phyloP scores from a whole-genome alignment of 1,140 invertebrate genomes.

The Aculops lycopersici region DNA sequence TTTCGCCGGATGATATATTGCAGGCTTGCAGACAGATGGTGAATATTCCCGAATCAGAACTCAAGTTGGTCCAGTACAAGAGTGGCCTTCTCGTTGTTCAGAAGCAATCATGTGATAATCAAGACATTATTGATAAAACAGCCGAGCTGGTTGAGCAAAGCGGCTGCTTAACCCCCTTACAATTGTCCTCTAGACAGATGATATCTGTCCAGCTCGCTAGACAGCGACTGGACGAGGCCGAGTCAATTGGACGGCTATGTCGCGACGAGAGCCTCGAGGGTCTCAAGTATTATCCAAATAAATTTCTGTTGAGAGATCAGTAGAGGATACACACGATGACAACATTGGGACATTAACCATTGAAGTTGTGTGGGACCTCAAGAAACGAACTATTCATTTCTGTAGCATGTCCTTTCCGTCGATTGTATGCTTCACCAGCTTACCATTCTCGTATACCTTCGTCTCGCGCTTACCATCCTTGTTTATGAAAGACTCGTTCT shows the following conservation, averaged over 20 bases:
- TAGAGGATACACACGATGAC: too few relatives aligned
- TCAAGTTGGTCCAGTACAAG: conserved; percentile 41
- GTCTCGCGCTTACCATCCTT: not conserved
- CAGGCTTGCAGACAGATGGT: conserved; percentile 36
- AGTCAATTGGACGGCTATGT: conserved; percentile 48
- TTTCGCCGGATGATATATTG: conserved; percentile 78
- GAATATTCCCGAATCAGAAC: conserved; percentile 25
- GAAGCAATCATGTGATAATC: conserved; percentile 37
- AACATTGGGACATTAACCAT: too few relatives aligned
- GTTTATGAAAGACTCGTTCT: not conserved
- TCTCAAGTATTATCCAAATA: conserved; percentile 58
- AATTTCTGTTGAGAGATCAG: conserved; percentile 5
- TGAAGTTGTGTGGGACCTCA: too few relatives aligned
- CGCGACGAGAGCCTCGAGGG: conserved; percentile 76
- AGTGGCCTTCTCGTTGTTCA: conserved; percentile 68
- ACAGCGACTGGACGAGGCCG: conserved; percentile 32
- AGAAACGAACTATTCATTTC: not conserved
- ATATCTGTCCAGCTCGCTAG: conserved; percentile 50
- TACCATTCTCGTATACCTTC: not conserved
- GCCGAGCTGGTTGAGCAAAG: conserved; percentile 30
- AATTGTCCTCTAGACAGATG: conserved; percentile 40
- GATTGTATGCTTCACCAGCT: not conserved
- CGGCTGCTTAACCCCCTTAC: conserved; percentile 41
- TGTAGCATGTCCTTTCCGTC: not conserved
- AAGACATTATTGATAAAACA: conserved; percentile 34